Evolutionary conservation across 2,797 vertebrate species (phyloP).

Genomic region (Oreonectes daqikongensis): DNA sequence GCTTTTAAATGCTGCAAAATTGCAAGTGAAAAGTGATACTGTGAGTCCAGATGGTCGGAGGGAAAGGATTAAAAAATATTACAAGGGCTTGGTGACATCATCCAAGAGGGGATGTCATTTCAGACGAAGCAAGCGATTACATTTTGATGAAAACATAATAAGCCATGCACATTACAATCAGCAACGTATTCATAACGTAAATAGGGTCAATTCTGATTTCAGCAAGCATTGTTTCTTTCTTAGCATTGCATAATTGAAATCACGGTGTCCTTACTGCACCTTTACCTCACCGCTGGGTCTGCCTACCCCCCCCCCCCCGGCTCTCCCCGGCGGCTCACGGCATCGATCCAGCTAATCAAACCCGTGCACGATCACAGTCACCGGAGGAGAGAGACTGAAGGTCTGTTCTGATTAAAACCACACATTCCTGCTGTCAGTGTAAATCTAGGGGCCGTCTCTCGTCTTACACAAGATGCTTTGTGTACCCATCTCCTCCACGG

Average conservation of each 20-base stretch:
- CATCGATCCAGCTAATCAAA: constrained; percentile 51
- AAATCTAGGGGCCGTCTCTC: constrained; percentile 46
- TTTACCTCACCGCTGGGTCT: background rate
- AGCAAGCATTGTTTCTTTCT: background rate
- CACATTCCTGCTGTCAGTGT: constrained; percentile 57
- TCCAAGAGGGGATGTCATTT: background rate
- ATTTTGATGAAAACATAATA: background rate
- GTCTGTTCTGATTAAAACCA: constrained; percentile 56
- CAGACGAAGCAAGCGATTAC: background rate
- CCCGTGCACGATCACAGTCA: constrained; percentile 19
- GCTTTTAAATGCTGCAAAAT: background rate
- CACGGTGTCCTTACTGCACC: constrained; percentile 20
- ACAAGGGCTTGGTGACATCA: background rate
- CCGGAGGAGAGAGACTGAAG: constrained; percentile 25
- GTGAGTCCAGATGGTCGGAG: background rate
- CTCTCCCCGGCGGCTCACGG: constrained; percentile 18
- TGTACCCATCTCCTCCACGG: background rate
- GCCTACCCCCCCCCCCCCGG: background rate
- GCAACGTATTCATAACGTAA: background rate
- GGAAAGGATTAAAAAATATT: background rate
- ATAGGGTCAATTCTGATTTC: background rate
- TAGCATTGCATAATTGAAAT: constrained; percentile 7
- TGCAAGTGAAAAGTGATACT: background rate
- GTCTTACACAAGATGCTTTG: constrained; percentile 46
- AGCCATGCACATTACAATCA: background rate